A percentile compares a stretch with the other conserved stretches of the same genome.
These are phyloP conservation scores for Sipha maydis DNA, from an alignment of 2,888 invertebrate species.

Conservation along the genomic window DNA sequence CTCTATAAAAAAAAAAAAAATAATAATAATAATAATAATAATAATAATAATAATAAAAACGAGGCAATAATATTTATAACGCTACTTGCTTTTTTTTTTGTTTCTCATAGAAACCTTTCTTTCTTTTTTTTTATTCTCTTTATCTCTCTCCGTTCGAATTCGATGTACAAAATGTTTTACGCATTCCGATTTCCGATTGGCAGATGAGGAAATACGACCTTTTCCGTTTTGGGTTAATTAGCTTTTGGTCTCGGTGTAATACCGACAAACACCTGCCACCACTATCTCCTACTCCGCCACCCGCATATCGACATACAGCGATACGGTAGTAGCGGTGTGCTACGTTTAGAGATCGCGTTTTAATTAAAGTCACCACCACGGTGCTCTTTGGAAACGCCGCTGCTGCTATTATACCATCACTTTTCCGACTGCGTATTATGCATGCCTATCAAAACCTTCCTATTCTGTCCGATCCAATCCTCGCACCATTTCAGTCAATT, in stretches of 20 bases:
- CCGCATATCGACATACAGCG: no score
- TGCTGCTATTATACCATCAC: background rate
- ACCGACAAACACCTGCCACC: constrained; percentile 16
- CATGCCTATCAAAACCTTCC: background rate
- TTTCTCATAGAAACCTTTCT: background rate
- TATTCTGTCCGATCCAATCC: background rate
- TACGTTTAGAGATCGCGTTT: constrained; percentile 28
- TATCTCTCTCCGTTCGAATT: background rate
- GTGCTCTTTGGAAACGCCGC: background rate
- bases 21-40: background rate
- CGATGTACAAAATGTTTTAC: background rate
- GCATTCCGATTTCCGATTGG: constrained; percentile 17
- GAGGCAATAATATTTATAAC: background rate
- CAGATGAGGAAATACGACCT: background rate
- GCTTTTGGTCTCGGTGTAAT: constrained; percentile 25
- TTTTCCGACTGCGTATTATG: background rate
- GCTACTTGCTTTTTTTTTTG: background rate
- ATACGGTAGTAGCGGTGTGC: background rate
- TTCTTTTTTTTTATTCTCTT: background rate
- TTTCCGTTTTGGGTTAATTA: constrained; percentile 29
- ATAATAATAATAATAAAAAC: background rate
- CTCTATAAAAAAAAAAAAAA: background rate
- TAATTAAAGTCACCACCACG: constrained; percentile 37
- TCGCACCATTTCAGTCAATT: background rate
- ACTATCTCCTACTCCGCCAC: background rate